Conservation (phyloP, 2,113 vertebrate genomes). For the Crotalus tigris region DNA sequence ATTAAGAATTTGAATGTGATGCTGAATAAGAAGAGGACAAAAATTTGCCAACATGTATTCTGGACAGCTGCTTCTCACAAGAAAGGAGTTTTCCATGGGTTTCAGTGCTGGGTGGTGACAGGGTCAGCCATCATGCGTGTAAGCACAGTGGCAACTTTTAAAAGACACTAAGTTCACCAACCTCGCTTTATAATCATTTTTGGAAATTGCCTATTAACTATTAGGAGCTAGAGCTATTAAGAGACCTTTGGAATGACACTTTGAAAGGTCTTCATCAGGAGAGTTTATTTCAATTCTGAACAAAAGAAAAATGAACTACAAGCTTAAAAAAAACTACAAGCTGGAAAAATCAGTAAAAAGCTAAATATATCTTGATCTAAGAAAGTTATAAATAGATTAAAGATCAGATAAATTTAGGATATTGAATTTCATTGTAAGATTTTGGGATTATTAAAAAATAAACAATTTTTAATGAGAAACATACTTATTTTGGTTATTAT, state of each 20-base stretch:
- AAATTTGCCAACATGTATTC: background rate
- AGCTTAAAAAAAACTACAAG: background rate
- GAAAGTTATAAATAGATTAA: background rate
- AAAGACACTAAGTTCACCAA: background rate
- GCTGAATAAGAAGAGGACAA: background rate
- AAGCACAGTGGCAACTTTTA: background rate
- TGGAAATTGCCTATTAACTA: background rate
- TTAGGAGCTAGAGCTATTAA: background rate
- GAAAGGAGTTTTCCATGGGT: background rate
- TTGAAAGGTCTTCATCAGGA: background rate
- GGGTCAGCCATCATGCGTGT: background rate
- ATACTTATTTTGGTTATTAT: background rate
- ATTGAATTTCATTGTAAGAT: background rate
- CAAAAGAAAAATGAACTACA: background rate
- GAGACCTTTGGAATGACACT: background rate
- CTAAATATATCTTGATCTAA: background rate
- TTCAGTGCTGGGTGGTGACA: background rate
- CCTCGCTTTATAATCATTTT: background rate
- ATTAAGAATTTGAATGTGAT: background rate
- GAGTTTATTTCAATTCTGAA: background rate
- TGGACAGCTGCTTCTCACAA: background rate
- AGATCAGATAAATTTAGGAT: background rate
- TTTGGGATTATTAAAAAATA: background rate
- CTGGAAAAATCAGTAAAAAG: background rate
- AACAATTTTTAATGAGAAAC: background rate